A percentile compares a stretch with the other conserved stretches of the same genome.
phyloP scores from a whole-genome alignment of 2,888 invertebrate species.

The Nomada fucata region DNA sequence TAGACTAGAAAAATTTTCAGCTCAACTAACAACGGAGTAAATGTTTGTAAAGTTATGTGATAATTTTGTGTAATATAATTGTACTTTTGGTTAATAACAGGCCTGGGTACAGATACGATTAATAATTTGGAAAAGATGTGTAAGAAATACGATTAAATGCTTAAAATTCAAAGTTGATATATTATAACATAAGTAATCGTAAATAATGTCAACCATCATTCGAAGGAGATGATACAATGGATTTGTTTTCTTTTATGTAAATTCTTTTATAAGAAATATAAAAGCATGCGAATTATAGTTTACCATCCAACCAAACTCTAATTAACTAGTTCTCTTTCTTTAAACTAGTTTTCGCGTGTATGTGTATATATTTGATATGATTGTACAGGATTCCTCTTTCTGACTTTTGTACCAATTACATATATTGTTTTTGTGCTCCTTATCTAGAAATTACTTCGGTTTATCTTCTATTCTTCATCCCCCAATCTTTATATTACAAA shows the following conservation, averaged over 20 bases:
- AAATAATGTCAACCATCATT: conserved; percentile 46
- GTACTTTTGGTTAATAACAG: conserved; percentile 60
- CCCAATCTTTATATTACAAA: conserved; percentile 32
- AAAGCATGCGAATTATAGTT: conserved; percentile 26
- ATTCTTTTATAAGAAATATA: conserved; percentile 22
- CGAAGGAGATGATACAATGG: conserved; percentile 32
- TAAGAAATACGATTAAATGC: conserved; percentile 50
- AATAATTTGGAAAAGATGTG: conserved; percentile 41
- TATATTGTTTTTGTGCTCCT: conserved; percentile 40
- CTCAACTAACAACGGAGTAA: conserved; percentile 72
- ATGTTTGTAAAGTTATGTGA: conserved; percentile 59
- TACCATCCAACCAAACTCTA: conserved; percentile 1
- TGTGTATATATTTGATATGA: conserved; percentile 21
- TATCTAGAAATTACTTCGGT: conserved; percentile 21
- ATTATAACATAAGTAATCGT: conserved; percentile 41
- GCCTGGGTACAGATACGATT: conserved; percentile 60
- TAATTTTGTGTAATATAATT: conserved; percentile 64
- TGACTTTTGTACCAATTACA: conserved; percentile 48
- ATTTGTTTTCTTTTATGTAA: conserved; percentile 46
- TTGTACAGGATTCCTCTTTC: neutral
- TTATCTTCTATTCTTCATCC: conserved; percentile 15
- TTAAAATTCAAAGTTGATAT: conserved; percentile 55
- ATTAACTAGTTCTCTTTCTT: conserved; percentile 9
- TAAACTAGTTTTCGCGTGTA: conserved; percentile 17
- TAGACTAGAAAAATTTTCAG: conserved; percentile 89